Percentiles rank a stretch among this genome's conserved stretches.
Conservation (phyloP, 2,797 vertebrate genomes). For the Fistularia commersonii region DNA sequence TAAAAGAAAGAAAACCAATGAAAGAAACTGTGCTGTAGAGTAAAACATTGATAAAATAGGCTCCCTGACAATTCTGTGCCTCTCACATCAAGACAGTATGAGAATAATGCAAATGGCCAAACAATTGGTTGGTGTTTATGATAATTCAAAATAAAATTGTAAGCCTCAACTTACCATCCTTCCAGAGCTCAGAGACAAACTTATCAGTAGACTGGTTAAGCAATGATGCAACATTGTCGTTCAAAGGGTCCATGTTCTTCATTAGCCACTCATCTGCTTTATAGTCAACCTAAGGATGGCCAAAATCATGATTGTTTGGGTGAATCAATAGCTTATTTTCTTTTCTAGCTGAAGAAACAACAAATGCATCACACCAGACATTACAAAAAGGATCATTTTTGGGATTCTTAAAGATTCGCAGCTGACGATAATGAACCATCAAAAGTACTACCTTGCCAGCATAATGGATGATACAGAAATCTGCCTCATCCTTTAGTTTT, state of each 20-base stretch:
- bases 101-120: conserved; percentile 44
- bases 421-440: too few relatives aligned
- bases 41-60: conserved; percentile 96
- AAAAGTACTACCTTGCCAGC: conserved; percentile 86
- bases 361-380: too few relatives aligned
- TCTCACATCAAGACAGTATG: conserved; percentile 74
- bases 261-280: conserved; percentile 97
- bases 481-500: conserved; percentile 95
- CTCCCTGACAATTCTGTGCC: conserved; percentile 91
- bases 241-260: conserved; percentile 99
- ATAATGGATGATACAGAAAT: conserved; percentile 96
- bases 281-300: conserved; percentile 88
- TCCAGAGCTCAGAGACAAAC: conserved; percentile 96
- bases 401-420: neutral
- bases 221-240: conserved; percentile 91
- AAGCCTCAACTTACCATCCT: conserved; percentile 82
- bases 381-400: too few relatives aligned
- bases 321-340: too few relatives aligned
- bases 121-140: conserved; percentile 12
- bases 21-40: conserved; percentile 89
- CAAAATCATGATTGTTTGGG: too few relatives aligned
- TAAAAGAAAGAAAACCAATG: conserved; percentile 19
- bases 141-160: conserved; percentile 7
- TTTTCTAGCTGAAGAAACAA: too few relatives aligned
- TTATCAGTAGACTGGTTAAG: conserved; percentile 96